These are phyloP conservation scores for Falco peregrinus DNA, from an alignment of 2,797 vertebrate genomes.

Conservation along the genomic window DNA sequence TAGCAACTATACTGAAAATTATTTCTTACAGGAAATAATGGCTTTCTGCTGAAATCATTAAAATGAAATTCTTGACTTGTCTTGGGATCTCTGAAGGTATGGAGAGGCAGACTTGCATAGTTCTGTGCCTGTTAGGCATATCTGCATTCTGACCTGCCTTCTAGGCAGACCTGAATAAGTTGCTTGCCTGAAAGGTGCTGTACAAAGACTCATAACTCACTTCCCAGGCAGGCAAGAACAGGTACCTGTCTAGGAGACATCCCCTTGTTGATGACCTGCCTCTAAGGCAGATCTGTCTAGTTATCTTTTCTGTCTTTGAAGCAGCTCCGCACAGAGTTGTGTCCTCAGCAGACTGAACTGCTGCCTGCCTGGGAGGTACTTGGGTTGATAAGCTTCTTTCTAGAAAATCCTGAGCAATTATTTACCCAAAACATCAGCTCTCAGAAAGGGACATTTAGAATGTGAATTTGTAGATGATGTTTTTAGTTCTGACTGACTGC, in stretches of 20 bases:
- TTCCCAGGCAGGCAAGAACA: constrained; percentile 61
- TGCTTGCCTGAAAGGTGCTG: constrained; percentile 38
- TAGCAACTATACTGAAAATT: neutral
- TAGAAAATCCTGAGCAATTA: constrained; percentile 63
- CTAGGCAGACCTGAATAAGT: neutral
- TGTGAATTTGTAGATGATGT: constrained; percentile 13
- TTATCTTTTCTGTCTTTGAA: constrained; percentile 76
- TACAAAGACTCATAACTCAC: constrained; percentile 45
- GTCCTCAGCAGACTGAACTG: constrained; percentile 35
- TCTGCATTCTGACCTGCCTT: constrained; percentile 51
- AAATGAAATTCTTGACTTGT: constrained; percentile 43
- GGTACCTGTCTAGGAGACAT: constrained; percentile 55
- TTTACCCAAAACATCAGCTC: constrained; percentile 33
- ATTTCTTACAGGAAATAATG: constrained; percentile 53
- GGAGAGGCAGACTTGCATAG: neutral
- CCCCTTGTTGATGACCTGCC: constrained; percentile 70
- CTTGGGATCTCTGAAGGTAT: constrained; percentile 40
- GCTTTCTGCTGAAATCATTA: constrained; percentile 58
- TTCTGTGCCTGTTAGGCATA: constrained; percentile 33
- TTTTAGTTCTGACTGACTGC: constrained; percentile 28
- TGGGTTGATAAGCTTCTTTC: constrained; percentile 43
- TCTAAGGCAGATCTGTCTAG: constrained; percentile 72
- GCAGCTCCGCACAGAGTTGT: constrained; percentile 26
- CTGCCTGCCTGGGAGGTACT: constrained; percentile 62
- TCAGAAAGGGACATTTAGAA: neutral